Percentiles rank a stretch among this genome's conserved stretches.
Conservation (phyloP, 2,797 vertebrate genomes). For the Apogon hyalosoma region DNA sequence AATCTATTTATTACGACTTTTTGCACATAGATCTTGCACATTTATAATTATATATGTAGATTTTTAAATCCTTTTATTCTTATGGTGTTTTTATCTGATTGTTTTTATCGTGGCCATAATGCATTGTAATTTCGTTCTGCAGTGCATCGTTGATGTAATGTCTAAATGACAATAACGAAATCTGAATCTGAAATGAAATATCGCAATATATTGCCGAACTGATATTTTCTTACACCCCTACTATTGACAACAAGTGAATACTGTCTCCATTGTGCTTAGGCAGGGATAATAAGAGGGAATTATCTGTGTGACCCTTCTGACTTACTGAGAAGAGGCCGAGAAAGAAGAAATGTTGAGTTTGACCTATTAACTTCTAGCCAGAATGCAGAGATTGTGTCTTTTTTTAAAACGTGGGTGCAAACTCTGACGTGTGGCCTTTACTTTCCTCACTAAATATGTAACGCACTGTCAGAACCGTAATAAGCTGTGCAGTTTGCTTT, state of each 20-base stretch:
- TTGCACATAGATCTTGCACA: no score
- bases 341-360: constrained; percentile 16
- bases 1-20: no score
- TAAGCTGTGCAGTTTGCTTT: constrained; percentile 21
- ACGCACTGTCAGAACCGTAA: constrained; percentile 37
- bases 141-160: no score
- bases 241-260: constrained; percentile 28
- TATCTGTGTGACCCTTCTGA: constrained; percentile 25
- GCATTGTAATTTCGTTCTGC: no score
- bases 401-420: not conserved
- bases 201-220: no score
- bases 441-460: not conserved
- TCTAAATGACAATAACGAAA: no score
- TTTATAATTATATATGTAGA: no score
- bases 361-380: not conserved
- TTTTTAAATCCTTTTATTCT: no score
- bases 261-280: constrained; percentile 26
- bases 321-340: not conserved
- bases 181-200: no score
- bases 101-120: no score
- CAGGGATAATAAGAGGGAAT: constrained; percentile 34
- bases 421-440: not conserved
- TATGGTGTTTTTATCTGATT: no score
- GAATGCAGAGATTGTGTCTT: constrained; percentile 15
- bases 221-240: no score